These are phyloP conservation scores for Gnathonemus longibarbis DNA, from an alignment of 2,113 vertebrate genomes.

Conservation along the genomic window DNA sequence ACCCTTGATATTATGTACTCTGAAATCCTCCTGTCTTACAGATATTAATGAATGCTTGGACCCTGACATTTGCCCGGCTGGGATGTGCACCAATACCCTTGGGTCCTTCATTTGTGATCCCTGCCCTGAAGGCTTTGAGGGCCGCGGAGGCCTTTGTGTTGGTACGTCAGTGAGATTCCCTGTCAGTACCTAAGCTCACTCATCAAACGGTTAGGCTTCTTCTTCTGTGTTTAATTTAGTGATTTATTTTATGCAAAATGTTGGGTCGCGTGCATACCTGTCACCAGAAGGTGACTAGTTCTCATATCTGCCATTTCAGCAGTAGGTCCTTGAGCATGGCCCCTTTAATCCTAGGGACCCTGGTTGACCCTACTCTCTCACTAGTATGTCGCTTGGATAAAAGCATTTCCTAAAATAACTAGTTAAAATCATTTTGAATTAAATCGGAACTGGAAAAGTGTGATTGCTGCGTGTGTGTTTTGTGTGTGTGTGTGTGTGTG, in stretches of 20 bases:
- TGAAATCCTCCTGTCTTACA: slow-evolving; percentile 38
- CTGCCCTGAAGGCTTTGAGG: slow-evolving; percentile 76
- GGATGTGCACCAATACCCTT: slow-evolving; percentile 75
- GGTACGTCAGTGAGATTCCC: slow-evolving; percentile 58
- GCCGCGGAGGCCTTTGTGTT: slow-evolving; percentile 74
- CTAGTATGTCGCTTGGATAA: background rate
- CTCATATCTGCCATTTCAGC: background rate
- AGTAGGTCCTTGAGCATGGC: background rate
- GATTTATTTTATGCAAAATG: background rate
- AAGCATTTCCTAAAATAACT: background rate
- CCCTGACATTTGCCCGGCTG: slow-evolving; percentile 68
- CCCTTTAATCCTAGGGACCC: background rate
- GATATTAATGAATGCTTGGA: slow-evolving; percentile 82
- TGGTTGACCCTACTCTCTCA: background rate
- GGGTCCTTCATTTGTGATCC: slow-evolving; percentile 80
- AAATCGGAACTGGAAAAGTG: background rate
- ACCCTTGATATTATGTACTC: background rate
- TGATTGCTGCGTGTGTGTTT: background rate
- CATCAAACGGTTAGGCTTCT: background rate
- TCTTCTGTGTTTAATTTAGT: background rate
- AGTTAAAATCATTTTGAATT: background rate
- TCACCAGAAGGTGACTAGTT: background rate
- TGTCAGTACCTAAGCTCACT: background rate
- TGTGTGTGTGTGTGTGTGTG: background rate
- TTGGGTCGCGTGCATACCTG: background rate